phyloP scores from a whole-genome alignment of 2,113 vertebrate species.

The Dryoscopus gambensis region DNA sequence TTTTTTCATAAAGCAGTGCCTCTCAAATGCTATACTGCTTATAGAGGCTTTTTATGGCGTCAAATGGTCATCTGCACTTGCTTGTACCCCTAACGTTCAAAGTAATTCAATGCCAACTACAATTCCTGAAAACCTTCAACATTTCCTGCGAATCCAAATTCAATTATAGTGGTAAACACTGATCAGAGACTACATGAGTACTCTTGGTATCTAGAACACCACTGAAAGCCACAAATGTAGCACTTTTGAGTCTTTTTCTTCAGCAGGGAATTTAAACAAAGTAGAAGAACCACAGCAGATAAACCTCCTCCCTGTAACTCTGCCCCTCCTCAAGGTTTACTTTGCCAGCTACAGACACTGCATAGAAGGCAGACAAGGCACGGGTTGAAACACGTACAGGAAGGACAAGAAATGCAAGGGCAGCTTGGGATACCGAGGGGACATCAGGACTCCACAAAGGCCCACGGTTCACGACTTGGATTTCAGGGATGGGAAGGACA shows the following conservation, averaged over 20 bases:
- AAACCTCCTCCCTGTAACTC: neutral
- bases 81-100: slow-evolving; percentile 47
- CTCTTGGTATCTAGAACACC: slow-evolving; percentile 4
- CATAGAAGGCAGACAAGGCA: neutral
- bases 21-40: neutral
- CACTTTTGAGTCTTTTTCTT: slow-evolving; percentile 11
- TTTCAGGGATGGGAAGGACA: neutral
- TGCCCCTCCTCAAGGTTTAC: neutral
- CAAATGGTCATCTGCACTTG: slow-evolving; percentile 31
- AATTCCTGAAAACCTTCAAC: slow-evolving; percentile 60
- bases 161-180: slow-evolving; percentile 51
- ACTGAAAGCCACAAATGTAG: slow-evolving; percentile 27
- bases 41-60: slow-evolving; percentile 16
- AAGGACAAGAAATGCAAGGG: neutral
- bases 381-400: neutral
- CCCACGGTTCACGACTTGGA: neutral
- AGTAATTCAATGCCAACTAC: slow-evolving; percentile 60
- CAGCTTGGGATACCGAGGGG: neutral
- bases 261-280: neutral
- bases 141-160: slow-evolving; percentile 63
- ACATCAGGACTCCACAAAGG: neutral
- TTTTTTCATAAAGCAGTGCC: neutral
- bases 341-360: neutral
- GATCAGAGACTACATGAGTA: slow-evolving; percentile 36
- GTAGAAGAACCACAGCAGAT: neutral